Percentiles rank a stretch among this genome's conserved stretches.
Conservation (phyloP, 2,113 vertebrate species). For the Sterna hirundo region DNA sequence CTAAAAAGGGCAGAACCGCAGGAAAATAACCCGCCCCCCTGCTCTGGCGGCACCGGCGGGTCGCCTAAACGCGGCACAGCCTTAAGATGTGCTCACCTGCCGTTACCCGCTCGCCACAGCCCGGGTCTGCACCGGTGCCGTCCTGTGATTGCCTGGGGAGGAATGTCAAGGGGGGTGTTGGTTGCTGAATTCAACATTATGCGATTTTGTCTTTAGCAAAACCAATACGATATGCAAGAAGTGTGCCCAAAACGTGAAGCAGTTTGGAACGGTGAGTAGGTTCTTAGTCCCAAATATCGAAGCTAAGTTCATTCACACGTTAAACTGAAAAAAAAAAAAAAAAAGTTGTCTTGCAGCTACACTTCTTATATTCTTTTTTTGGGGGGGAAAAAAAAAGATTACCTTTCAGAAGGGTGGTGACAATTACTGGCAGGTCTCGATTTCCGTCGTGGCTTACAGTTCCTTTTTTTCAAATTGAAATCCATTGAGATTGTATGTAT, state of each 20-base stretch:
- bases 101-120: accelerated
- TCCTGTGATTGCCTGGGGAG: neutral
- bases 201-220: constrained; percentile 81
- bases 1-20: neutral
- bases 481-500: accelerated
- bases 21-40: neutral
- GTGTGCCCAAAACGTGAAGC: constrained; percentile 98
- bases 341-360: neutral
- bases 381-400: accelerated
- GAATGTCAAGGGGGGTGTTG: accelerated
- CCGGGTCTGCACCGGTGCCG: neutral
- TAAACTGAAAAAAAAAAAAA: neutral
- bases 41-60: accelerated
- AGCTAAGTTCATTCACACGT: neutral
- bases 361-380: neutral
- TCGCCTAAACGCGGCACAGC: accelerated
- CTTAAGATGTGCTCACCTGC: accelerated
- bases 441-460: accelerated
- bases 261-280: constrained; percentile 93
- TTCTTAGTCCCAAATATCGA: neutral
- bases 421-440: neutral
- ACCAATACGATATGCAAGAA: constrained; percentile 99
- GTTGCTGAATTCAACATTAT: neutral
- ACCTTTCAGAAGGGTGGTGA: neutral
- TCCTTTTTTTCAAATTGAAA: neutral